Evolutionary conservation across 2,113 vertebrate genomes (phyloP), one percentile per base, ranked within the genome.

Genomic region (Martes martes): DNA sequence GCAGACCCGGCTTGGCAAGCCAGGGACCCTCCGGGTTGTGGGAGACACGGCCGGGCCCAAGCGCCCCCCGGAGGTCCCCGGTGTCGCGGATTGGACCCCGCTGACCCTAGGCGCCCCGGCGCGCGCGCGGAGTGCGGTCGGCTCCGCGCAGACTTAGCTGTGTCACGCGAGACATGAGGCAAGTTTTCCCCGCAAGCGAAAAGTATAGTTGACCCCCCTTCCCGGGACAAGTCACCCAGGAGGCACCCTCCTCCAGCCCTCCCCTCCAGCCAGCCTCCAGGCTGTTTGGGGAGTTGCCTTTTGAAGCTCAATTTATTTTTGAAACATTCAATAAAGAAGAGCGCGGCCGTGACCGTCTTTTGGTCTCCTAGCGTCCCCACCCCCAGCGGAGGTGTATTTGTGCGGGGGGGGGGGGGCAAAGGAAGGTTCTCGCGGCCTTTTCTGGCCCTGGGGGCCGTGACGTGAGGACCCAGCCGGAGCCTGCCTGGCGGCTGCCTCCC

Each of bases 281-380:
- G 76, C 93, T 57, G 81, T 85, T 87, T 18, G 14, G 78, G 80
- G 89, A 93, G 95, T 50, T 94, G 93, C 89, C 97, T 93, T 97
- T 94, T 98, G 93, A 97, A 96, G 95, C 96, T 94, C 88, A 67
- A 69, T 97, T 94, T 96, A 95, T 97, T 96, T 97, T 89, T 76
- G 85, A 95, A 95, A 89, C 81, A 63, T 96, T 95, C 93, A 76
- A 73, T 98, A 87, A 94, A 87, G 97, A 88, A 81, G 24, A 55
- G 36, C 0, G 26, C 79, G 83, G 33, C 76, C 6, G 2, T 10
- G 84, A 81, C 67, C 28, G 10, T 63, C 45, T 89, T 94, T 73
- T 6, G 45, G 92, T 74, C 83, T 88, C 73, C n/a, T 8, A 28
- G 26, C 28, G 9, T 74, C 67, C 80, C 80, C 80, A 76, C 31